Conservation (phyloP, 2,113 vertebrate genomes). For the Morphnarchus princeps region DNA sequence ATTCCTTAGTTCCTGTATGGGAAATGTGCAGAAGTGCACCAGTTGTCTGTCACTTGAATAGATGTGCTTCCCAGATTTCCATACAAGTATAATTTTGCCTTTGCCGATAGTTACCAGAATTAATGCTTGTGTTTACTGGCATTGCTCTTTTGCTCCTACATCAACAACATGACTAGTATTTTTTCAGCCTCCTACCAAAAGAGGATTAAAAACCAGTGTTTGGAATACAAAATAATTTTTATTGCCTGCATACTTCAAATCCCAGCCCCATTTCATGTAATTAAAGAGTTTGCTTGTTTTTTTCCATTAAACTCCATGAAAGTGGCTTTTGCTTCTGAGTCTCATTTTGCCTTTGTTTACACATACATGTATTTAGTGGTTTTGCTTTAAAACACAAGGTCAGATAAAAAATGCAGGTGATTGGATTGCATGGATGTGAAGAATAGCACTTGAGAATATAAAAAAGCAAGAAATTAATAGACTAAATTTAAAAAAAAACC, state of each 20-base stretch:
- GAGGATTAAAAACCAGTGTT: neutral
- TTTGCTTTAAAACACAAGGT: neutral
- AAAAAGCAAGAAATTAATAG: neutral
- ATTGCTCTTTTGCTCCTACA: neutral
- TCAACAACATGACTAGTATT: neutral
- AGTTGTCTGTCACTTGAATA: neutral
- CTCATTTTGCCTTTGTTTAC: neutral
- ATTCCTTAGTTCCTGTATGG: constrained; percentile 18
- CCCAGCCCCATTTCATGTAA: neutral
- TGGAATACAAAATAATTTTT: neutral
- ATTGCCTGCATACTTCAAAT: neutral
- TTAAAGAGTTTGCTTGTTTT: neutral
- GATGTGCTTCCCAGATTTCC: neutral
- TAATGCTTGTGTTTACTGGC: neutral
- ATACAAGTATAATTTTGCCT: neutral
- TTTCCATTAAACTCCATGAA: neutral
- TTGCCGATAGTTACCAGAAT: neutral
- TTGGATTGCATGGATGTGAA: neutral
- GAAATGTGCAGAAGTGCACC: neutral
- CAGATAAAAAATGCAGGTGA: neutral
- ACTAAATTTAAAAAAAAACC: neutral
- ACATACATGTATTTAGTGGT: rapidly evolving
- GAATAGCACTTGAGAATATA: neutral
- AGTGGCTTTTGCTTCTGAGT: neutral
- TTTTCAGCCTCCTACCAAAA: neutral